Evolutionary conservation across 2,113 vertebrate genomes (phyloP).

Genomic region (Carollia perspicillata): DNA sequence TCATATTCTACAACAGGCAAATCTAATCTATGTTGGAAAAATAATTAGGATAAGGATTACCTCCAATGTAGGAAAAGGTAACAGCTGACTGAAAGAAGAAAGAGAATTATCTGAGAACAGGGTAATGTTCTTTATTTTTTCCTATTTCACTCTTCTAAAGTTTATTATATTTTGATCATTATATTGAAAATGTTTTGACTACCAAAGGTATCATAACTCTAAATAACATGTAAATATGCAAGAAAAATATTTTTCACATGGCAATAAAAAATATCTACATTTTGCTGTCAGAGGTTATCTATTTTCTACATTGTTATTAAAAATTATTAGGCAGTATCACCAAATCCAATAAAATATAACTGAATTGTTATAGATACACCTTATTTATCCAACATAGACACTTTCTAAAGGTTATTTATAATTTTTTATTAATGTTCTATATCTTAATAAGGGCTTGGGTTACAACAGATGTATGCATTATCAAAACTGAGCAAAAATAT

Average conservation of each 20-base stretch:
- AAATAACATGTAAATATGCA: background rate
- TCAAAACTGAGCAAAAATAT: background rate
- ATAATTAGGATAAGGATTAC: background rate
- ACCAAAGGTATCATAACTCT: background rate
- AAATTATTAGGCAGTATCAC: background rate
- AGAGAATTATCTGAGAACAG: background rate
- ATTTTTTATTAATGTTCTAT: background rate
- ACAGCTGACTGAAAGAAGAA: background rate
- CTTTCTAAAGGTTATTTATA: background rate
- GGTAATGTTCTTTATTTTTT: background rate
- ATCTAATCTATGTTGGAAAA: background rate
- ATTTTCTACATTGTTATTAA: background rate
- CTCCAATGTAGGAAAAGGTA: background rate
- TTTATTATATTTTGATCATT: background rate
- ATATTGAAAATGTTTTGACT: background rate
- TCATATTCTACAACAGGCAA: background rate
- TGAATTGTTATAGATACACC: background rate
- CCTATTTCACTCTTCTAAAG: background rate
- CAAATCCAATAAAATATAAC: background rate
- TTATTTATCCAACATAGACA: background rate
- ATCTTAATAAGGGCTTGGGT: background rate
- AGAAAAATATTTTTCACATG: background rate
- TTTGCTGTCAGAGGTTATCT: background rate
- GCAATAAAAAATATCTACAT: background rate
- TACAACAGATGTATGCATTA: background rate